Percentiles rank a stretch among this genome's conserved stretches.
Conservation (phyloP, 1,140 invertebrate species). For the Parasteatoda tepidariorum region DNA sequence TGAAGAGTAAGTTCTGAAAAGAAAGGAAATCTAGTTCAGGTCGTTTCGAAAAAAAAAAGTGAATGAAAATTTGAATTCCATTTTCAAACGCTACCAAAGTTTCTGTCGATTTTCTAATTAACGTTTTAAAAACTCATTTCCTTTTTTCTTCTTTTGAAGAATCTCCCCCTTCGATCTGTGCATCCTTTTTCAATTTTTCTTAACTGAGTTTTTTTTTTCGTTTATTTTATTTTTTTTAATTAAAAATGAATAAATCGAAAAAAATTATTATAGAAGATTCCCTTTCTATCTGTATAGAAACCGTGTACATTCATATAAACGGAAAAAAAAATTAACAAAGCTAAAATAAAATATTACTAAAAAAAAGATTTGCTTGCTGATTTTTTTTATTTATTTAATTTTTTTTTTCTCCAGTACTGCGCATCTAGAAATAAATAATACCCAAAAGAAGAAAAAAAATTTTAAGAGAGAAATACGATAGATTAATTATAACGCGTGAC, state of each 20-base stretch:
- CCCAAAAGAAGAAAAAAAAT: not conserved
- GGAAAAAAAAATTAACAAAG: constrained; percentile 23
- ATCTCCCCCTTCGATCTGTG: not conserved
- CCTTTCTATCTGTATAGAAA: too few relatives aligned
- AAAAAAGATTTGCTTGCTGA: not conserved
- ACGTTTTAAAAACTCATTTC: constrained; percentile 59
- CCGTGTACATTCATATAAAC: too few relatives aligned
- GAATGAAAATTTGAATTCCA: not conserved
- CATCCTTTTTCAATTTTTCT: constrained; percentile 20
- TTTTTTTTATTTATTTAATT: constrained; percentile 2
- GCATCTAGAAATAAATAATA: constrained; percentile 19
- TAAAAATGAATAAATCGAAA: constrained; percentile 42
- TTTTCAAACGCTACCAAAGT: not conserved
- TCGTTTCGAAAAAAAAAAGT: not conserved
- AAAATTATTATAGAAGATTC: not conserved
- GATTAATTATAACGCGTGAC: constrained; percentile 54
- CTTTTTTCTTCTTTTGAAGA: not conserved
- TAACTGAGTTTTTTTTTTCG: constrained; percentile 10
- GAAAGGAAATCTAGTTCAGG: not conserved
- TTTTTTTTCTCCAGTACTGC: not conserved
- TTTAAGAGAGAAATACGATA: too few relatives aligned
- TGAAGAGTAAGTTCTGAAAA: not conserved
- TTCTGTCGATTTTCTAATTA: constrained; percentile 58
- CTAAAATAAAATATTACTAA: not conserved
- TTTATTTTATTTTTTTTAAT: constrained; percentile 55